Percentiles rank a stretch among this genome's conserved stretches.
phyloP scores from a whole-genome alignment of 2,888 invertebrate genomes.

The Physocephala rufipes region DNA sequence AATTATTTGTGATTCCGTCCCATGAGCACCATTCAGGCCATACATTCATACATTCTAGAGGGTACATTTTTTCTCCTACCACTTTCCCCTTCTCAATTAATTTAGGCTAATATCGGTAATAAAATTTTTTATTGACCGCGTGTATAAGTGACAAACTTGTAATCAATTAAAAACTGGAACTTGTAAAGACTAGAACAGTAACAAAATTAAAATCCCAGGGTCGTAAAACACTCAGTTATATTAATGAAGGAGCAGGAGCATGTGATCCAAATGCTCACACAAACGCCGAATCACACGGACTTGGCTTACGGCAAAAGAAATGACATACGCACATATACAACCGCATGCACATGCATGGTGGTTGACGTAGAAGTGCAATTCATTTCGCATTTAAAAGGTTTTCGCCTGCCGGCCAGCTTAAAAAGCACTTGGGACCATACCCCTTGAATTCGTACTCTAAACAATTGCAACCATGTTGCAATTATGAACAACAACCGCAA shows the following conservation, averaged over 20 bases:
- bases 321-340: background rate
- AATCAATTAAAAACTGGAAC: background rate
- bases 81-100: background rate
- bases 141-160: background rate
- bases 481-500: no score
- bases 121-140: constrained; percentile 6
- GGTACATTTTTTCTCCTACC: no score
- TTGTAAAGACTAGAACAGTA: background rate
- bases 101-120: background rate
- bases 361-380: constrained; percentile 1
- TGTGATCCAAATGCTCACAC: background rate
- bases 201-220: no score
- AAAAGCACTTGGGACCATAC: no score
- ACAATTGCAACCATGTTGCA: background rate
- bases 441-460: background rate
- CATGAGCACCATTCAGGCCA: background rate
- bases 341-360: no score
- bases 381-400: constrained; percentile 13
- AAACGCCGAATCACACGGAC: no score
- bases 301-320: no score
- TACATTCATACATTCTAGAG: background rate
- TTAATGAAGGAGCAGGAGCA: background rate
- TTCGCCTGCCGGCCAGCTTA: background rate
- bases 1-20: background rate
- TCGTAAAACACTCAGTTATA: no score